phyloP scores from a whole-genome alignment of 2,797 vertebrate genomes.

The Myioborus miniatus region DNA sequence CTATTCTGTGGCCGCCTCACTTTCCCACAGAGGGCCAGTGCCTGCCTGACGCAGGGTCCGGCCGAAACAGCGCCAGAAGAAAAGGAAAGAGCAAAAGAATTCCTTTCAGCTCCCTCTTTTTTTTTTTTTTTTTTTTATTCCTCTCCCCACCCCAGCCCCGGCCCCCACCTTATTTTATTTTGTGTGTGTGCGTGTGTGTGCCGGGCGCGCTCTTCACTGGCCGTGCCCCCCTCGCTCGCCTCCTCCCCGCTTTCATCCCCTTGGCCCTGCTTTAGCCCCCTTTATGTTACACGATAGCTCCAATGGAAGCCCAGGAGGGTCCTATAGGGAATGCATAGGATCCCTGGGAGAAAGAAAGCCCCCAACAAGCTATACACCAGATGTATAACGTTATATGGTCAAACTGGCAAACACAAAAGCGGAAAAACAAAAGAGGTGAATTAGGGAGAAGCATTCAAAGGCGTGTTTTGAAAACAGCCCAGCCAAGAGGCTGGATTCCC shows the following conservation, averaged over 20 bases:
- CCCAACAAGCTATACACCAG: conserved; percentile 96
- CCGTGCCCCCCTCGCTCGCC: conserved; percentile 51
- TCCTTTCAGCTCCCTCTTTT: conserved; percentile 75
- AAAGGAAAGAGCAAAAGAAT: conserved; percentile 78
- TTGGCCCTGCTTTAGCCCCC: conserved; percentile 83
- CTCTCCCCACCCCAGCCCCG: neutral
- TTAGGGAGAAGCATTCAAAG: conserved; percentile 96
- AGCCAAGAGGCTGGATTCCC: conserved; percentile 90
- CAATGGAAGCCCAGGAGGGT: conserved; percentile 88
- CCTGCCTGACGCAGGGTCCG: conserved; percentile 75
- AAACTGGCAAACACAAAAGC: conserved; percentile 97
- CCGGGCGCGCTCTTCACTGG: conserved; percentile 42
- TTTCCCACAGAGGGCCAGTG: conserved; percentile 82
- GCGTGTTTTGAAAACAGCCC: conserved; percentile 99
- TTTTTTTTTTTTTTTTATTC: conserved; percentile 46
- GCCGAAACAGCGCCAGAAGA: conserved; percentile 71
- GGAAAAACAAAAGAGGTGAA: conserved; percentile 96
- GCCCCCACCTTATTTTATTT: conserved; percentile 38
- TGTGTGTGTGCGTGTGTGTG: conserved; percentile 31
- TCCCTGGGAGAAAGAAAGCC: conserved; percentile 90
- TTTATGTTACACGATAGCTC: conserved; percentile 90
- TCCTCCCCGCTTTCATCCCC: conserved; percentile 65
- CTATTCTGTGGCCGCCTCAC: conserved; percentile 81
- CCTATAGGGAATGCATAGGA: conserved; percentile 81
- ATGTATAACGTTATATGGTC: conserved; percentile 99